phyloP scores from a whole-genome alignment of 2,888 invertebrate species.

The Tachina lurida region DNA sequence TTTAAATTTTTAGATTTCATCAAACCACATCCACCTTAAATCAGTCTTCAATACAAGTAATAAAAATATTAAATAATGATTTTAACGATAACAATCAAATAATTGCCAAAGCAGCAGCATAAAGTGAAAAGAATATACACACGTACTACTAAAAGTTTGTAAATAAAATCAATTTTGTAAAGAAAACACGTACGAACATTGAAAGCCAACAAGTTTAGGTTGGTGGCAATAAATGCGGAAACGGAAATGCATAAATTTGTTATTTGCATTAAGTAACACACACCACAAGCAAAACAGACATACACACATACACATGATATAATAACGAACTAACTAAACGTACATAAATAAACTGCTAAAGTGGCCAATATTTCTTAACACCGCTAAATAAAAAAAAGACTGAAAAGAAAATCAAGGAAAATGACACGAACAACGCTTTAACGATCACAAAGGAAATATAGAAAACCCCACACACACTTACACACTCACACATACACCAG shows the following conservation, averaged over 20 bases:
- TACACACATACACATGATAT: not conserved
- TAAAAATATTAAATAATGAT: conserved; percentile 43
- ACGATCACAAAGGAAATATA: conserved; percentile 38
- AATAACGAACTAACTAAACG: conserved; percentile 5
- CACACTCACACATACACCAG: not conserved
- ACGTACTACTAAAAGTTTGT: not conserved
- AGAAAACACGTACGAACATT: conserved; percentile 62
- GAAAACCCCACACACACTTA: not conserved
- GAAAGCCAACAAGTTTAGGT: conserved; percentile 46
- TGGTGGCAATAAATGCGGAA: conserved; percentile 66
- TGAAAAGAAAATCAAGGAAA: conserved; percentile 43
- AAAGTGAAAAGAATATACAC: not conserved
- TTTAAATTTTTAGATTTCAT: not conserved
- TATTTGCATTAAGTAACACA: conserved; percentile 77
- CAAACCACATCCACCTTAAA: not conserved
- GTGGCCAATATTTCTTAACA: conserved; percentile 52
- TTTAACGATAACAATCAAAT: conserved; percentile 66
- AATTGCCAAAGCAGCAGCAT: conserved; percentile 66
- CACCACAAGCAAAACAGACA: not conserved
- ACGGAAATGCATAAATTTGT: conserved; percentile 77
- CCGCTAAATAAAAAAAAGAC: conserved; percentile 23
- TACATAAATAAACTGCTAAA: conserved; percentile 59
- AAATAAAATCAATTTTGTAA: conserved; percentile 36
- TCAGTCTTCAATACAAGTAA: conserved; percentile 20
- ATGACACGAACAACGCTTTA: conserved; percentile 63